Conservation (phyloP, 2,797 vertebrate species). For the Protosalanx chinensis region DNA sequence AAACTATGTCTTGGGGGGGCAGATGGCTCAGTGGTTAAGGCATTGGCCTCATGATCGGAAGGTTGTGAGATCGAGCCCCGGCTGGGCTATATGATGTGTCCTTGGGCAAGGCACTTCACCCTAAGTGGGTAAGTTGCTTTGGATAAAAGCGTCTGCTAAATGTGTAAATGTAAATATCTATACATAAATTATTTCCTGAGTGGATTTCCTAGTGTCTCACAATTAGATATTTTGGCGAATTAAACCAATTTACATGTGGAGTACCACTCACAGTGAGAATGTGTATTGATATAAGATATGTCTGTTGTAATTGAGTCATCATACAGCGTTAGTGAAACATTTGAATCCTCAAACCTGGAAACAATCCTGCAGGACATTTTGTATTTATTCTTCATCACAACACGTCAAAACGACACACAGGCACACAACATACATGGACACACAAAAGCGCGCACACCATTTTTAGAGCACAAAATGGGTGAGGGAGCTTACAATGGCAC, state of each 20-base stretch:
- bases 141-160: too few relatives aligned
- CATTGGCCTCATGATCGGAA: too few relatives aligned
- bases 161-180: background rate
- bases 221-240: too few relatives aligned
- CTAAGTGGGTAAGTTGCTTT: too few relatives aligned
- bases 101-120: too few relatives aligned
- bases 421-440: background rate
- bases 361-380: background rate
- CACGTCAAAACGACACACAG: conserved; percentile 4
- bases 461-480: conserved; percentile 9
- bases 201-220: background rate
- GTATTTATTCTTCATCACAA: background rate
- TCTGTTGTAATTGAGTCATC: background rate
- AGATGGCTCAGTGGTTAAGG: too few relatives aligned
- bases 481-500: conserved; percentile 32
- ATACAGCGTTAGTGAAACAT: background rate
- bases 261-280: background rate
- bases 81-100: too few relatives aligned
- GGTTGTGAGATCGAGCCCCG: too few relatives aligned
- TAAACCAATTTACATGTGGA: too few relatives aligned
- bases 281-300: background rate
- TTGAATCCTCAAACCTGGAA: background rate
- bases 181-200: background rate
- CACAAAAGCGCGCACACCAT: conserved; percentile 16
- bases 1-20: too few relatives aligned